phyloP scores from a whole-genome alignment of 2,113 vertebrate species.

The Sakesphorus luctuosus region DNA sequence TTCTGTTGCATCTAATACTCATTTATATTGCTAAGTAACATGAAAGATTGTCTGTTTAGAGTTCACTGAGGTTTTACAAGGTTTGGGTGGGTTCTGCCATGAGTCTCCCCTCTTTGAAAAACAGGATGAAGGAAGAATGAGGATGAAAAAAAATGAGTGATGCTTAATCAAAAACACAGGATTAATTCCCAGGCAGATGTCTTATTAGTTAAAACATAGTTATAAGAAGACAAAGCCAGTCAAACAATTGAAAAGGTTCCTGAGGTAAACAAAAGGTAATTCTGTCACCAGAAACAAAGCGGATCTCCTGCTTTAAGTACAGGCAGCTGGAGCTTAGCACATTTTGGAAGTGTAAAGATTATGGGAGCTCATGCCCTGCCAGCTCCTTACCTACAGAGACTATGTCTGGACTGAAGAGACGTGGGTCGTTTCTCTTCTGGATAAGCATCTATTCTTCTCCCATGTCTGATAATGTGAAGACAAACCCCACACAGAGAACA shows the following conservation, averaged over 20 bases:
- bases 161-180: background rate
- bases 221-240: background rate
- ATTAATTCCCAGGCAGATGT: background rate
- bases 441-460: background rate
- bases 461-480: accelerated
- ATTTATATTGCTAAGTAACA: background rate
- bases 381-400: accelerated
- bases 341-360: background rate
- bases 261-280: background rate
- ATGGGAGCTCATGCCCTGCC: background rate
- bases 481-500: background rate
- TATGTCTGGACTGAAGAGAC: background rate
- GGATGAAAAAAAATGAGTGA: background rate
- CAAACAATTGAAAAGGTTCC: background rate
- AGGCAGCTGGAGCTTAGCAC: background rate
- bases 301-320: background rate
- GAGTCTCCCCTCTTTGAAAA: background rate
- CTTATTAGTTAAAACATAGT: background rate
- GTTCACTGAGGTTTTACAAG: background rate
- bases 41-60: background rate
- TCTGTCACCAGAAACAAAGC: background rate
- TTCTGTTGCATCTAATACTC: background rate
- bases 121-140: background rate
- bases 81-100: background rate
- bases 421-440: background rate